Evolutionary conservation across 2,797 vertebrate species (phyloP), one percentile per base, ranked within the genome.

Genomic region (Picus viridis): DNA sequence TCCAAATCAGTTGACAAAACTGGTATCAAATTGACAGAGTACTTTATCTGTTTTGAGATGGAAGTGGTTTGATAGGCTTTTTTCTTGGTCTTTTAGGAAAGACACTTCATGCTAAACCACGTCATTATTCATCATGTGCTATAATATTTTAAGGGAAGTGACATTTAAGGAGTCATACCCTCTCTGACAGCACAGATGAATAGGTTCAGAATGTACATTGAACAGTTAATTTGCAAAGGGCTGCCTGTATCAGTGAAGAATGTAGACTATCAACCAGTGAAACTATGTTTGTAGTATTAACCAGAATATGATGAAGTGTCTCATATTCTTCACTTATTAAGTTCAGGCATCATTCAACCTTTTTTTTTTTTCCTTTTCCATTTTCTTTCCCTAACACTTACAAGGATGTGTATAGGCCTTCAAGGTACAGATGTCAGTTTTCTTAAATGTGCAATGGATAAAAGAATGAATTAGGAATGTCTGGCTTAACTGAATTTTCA

Each of bases 161-260:
- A 86, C 93, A 92, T 94, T 95, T 95, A 94, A 83, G 41, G 54
- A 94, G 73, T 82, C 75, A 45, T 95, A 88, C 92, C 90, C 96
- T 91, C 88, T 58, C 73, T 96, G 45, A 47, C 94, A 94, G 83
- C 36, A 29, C 16, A 95, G 92, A 89, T 88, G 24, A 95, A 95
- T 91, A 83, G 70, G 77, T 83, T 96, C 24, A 90, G 79, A 83
- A 86, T 29, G 75, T 94, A 57, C 47, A 70, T 51, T 58, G 71
- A 92, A 23, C 39, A 74, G 79, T 87, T 94, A 90, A 94, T 82
- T 95, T 94, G 84, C 86, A 92, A 96, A 95, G 32, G 61, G 54
- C 57, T 77, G 68, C 26, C 54, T 87, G 62, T 72, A 88, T 79
- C 71, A 74, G 24, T 78, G 82, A 91, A 94, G 59, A 68, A 93